These are phyloP conservation scores for Mactra quadrangularis DNA, from an alignment of 1,140 invertebrate species.

Conservation along the genomic window DNA sequence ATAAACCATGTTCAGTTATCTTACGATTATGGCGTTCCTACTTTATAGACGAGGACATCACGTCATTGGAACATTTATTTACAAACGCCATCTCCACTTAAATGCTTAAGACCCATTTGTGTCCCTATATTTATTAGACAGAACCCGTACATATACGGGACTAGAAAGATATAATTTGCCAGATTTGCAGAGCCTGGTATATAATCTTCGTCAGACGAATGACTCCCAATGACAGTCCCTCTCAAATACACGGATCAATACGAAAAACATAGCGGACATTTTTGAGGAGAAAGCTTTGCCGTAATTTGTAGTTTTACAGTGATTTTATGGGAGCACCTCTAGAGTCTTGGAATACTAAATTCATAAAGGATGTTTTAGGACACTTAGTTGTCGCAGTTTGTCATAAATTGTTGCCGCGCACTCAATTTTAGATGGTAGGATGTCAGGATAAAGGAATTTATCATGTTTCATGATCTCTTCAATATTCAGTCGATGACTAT, in stretches of 20 bases:
- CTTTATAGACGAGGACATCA: slow-evolving; percentile 54
- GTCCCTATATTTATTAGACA: slow-evolving; percentile 64
- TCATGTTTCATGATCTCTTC: slow-evolving; percentile 53
- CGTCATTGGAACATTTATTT: slow-evolving; percentile 61
- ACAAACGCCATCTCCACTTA: slow-evolving; percentile 61
- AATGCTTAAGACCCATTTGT: slow-evolving; percentile 64
- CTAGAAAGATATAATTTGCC: slow-evolving; percentile 59
- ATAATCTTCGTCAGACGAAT: slow-evolving; percentile 62
- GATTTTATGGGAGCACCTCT: slow-evolving; percentile 60
- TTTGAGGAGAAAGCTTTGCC: slow-evolving; percentile 56
- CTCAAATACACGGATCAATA: slow-evolving; percentile 61
- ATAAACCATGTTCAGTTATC: slow-evolving; percentile 36
- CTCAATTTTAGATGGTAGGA: slow-evolving; percentile 51
- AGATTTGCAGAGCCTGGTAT: slow-evolving; percentile 55
- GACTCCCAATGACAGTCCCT: slow-evolving; percentile 60
- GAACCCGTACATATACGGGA: slow-evolving; percentile 60
- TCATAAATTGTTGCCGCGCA: slow-evolving; percentile 56
- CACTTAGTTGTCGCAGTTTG: slow-evolving; percentile 57
- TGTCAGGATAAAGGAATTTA: slow-evolving; percentile 50
- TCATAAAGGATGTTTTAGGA: slow-evolving; percentile 61
- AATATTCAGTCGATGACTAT: slow-evolving; percentile 34
- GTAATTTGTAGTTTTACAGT: slow-evolving; percentile 62
- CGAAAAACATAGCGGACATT: slow-evolving; percentile 62
- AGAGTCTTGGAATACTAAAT: slow-evolving; percentile 56
- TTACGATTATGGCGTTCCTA: slow-evolving; percentile 28